Conservation (phyloP, 2,888 invertebrate genomes). For the Rhagium mordax region DNA sequence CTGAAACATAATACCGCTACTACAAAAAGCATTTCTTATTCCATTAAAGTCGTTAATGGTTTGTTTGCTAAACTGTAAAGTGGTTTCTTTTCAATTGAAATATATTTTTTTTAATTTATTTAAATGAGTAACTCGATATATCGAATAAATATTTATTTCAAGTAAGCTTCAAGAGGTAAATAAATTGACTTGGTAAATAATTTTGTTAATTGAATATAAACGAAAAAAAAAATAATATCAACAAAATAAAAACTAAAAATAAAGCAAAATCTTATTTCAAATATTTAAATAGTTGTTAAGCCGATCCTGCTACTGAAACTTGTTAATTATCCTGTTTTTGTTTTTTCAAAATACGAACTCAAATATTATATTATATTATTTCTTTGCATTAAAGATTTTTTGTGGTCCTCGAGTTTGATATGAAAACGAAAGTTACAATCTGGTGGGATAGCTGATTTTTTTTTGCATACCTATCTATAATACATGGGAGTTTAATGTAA, state of each 20-base stretch:
- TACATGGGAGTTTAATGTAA: constrained; percentile 4
- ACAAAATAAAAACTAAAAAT: too few species aligned
- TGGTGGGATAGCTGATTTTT: too few species aligned
- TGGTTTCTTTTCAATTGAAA: neutral
- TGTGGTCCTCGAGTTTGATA: too few species aligned
- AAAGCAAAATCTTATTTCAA: too few species aligned
- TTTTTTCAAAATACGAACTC: too few species aligned
- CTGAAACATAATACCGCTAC: neutral
- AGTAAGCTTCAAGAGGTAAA: neutral
- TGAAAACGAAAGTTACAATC: neutral
- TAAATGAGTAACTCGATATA: neutral
- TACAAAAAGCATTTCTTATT: neutral
- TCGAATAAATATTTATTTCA: neutral
- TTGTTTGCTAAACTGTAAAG: neutral
- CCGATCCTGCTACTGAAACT: too few species aligned
- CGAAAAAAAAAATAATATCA: too few species aligned
- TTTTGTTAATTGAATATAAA: too few species aligned
- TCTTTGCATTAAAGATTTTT: too few species aligned
- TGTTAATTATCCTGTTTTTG: too few species aligned
- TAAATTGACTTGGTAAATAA: neutral
- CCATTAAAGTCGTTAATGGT: neutral
- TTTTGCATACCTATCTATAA: neutral
- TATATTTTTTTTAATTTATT: neutral
- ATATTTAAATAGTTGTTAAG: too few species aligned
- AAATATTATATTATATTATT: too few species aligned